These are phyloP conservation scores for Uromys caudimaculatus DNA, from an alignment of 2,797 vertebrate species.

Conservation along the genomic window DNA sequence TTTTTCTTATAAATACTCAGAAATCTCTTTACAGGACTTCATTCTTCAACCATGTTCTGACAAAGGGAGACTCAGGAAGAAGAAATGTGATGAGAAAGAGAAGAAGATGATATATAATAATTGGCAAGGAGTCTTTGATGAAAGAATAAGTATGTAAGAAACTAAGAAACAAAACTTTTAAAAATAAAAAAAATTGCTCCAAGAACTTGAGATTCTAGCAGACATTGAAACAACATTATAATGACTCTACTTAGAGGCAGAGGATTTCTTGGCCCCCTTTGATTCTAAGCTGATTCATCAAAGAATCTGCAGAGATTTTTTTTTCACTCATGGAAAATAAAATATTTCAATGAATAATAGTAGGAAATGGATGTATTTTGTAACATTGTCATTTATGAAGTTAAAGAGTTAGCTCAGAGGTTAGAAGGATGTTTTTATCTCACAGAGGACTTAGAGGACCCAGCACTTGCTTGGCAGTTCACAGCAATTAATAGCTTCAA, in stretches of 20 bases:
- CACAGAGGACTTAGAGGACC: too few species aligned
- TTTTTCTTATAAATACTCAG: neutral
- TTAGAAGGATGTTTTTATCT: neutral
- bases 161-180: neutral
- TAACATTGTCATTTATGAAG: neutral
- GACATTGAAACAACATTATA: too few species aligned
- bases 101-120: neutral
- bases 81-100: neutral
- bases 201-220: neutral
- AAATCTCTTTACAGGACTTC: neutral
- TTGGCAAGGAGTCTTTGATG: neutral
- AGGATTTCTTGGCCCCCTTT: fast-evolving
- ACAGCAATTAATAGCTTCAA: neutral
- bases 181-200: neutral
- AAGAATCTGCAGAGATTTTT: neutral
- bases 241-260: fast-evolving
- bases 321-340: neutral
- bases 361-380: neutral
- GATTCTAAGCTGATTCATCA: neutral
- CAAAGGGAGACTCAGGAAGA: neutral
- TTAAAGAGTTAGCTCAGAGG: neutral
- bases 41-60: neutral
- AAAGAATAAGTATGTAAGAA: neutral
- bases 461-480: neutral
- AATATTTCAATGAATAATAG: neutral